These are phyloP conservation scores for human DNA, from an alignment of 2,113 vertebrate genomes.

Conservation along the genomic window DNA sequence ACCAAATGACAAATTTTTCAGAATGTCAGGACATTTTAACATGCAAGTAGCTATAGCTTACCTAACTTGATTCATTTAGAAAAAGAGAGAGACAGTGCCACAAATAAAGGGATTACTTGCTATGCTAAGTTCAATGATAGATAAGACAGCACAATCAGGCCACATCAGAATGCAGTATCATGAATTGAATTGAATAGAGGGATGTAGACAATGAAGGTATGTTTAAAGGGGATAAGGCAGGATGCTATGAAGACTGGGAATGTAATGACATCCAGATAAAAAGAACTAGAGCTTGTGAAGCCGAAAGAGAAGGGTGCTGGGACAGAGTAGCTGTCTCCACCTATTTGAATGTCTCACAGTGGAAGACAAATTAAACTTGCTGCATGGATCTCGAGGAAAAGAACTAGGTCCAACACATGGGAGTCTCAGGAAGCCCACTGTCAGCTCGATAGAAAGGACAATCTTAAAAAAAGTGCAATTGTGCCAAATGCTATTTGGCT, in stretches of 20 bases:
- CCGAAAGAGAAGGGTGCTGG: background rate
- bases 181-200: background rate
- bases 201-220: background rate
- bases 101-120: background rate
- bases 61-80: background rate
- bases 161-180: background rate
- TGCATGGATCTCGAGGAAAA: background rate
- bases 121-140: background rate
- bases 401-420: background rate
- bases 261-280: background rate
- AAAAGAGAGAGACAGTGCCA: background rate
- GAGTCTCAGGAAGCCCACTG: background rate
- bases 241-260: background rate
- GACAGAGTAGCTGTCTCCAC: background rate
- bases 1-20: background rate
- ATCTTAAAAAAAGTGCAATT: background rate
- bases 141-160: background rate
- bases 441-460: background rate
- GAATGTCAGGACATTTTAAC: background rate
- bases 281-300: background rate
- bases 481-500: background rate
- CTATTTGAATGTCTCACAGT: background rate
- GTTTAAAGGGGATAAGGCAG: background rate
- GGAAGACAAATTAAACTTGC: background rate
- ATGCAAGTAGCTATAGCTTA: background rate